phyloP scores from a whole-genome alignment of 2,888 invertebrate genomes.

The Lissonota sp. region DNA sequence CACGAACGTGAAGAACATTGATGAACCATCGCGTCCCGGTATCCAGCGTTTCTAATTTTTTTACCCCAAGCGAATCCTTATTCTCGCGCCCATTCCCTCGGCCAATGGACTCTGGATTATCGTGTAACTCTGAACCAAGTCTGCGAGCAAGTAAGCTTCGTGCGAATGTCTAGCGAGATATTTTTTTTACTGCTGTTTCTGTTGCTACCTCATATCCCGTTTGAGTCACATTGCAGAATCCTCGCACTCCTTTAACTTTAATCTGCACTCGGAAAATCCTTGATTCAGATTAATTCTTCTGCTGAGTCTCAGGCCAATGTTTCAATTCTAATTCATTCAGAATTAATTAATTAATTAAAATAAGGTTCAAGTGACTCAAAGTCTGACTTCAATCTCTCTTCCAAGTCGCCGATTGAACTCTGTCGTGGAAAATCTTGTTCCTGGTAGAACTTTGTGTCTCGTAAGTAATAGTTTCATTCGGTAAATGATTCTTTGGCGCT shows the following conservation, averaged over 20 bases:
- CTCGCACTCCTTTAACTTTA: background rate
- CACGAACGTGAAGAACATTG: constrained; percentile 29
- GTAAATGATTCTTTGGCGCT: constrained; percentile 58
- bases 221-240: background rate
- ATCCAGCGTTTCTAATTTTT: constrained; percentile 41
- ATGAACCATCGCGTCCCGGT: constrained; percentile 12
- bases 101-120: constrained; percentile 25
- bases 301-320: no score
- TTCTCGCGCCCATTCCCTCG: constrained; percentile 37
- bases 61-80: constrained; percentile 29
- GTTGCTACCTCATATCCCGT: background rate
- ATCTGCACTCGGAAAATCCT: background rate
- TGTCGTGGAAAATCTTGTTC: no score
- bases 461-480: constrained; percentile 52
- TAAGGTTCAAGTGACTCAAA: no score
- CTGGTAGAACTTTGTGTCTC: background rate
- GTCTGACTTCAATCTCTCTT: no score
- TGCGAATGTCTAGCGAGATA: constrained; percentile 28
- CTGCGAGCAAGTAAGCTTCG: constrained; percentile 42
- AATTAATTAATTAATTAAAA: no score
- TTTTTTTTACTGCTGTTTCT: background rate
- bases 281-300: no score
- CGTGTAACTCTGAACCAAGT: constrained; percentile 48
- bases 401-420: no score
- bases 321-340: no score